Conservation (phyloP, 2,113 vertebrate genomes). For the Oncorhynchus keta region DNA sequence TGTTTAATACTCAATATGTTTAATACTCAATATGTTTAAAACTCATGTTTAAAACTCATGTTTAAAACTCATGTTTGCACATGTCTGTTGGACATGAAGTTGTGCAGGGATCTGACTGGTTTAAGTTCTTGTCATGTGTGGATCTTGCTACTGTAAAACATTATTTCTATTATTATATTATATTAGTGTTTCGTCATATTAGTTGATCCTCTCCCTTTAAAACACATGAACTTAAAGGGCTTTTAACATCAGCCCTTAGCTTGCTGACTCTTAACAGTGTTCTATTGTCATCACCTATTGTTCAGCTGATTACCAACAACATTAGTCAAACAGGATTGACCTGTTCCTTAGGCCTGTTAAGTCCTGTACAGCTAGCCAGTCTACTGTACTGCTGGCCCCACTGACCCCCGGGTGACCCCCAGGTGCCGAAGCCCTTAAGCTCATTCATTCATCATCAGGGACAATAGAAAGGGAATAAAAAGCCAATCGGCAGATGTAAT, state of each 20-base stretch:
- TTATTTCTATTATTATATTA: too few species aligned
- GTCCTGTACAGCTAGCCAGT: background rate
- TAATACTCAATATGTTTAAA: too few species aligned
- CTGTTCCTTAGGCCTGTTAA: conserved; percentile 6
- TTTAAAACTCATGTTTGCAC: background rate
- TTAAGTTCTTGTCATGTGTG: too few species aligned
- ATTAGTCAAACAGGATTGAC: conserved; percentile 30
- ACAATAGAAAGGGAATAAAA: conserved; percentile 30
- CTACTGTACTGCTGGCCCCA: conserved; percentile 15
- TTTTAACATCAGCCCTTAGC: too few species aligned
- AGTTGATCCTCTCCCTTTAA: background rate
- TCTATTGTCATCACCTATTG: conserved; percentile 7
- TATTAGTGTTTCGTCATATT: too few species aligned
- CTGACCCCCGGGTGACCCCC: conserved; percentile 12
- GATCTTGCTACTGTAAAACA: too few species aligned
- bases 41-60: too few species aligned
- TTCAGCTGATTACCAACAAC: background rate
- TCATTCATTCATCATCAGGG: conserved; percentile 42
- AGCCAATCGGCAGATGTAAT: conserved; percentile 24
- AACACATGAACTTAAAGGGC: background rate
- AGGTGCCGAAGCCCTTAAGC: conserved; percentile 26
- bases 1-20: too few species aligned
- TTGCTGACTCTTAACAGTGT: too few species aligned
- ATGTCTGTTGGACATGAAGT: background rate
- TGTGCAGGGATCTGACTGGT: too few species aligned